phyloP scores from a whole-genome alignment of 23 tunicate species.

The Aplidium turbinatum region DNA sequence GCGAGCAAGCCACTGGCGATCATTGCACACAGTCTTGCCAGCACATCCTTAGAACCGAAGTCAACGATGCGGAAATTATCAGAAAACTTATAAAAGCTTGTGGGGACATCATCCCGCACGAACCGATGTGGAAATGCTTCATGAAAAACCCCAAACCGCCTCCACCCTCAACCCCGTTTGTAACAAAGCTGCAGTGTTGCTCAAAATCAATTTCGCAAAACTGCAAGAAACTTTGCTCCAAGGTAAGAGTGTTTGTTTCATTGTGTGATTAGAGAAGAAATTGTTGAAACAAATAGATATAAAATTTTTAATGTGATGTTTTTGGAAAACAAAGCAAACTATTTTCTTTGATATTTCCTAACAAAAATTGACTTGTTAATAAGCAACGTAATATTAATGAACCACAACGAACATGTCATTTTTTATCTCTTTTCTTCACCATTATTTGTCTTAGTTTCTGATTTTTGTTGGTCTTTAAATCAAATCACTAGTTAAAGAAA shows the following conservation, averaged over 20 bases:
- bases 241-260: too few relatives aligned
- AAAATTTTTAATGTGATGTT: background rate
- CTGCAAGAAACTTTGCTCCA: slow-evolving; percentile 59
- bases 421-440: too few relatives aligned
- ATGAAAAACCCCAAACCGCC: slow-evolving; percentile 4
- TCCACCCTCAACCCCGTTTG: slow-evolving; percentile 18
- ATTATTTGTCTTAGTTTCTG: too few relatives aligned
- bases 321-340: too few relatives aligned
- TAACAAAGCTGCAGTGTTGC: slow-evolving; percentile 63
- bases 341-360: too few relatives aligned
- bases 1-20: slow-evolving; percentile 39
- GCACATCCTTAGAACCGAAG: slow-evolving; percentile 34
- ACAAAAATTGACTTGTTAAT: too few relatives aligned
- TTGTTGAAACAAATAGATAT: too few relatives aligned
- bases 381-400: too few relatives aligned
- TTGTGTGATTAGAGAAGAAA: too few relatives aligned
- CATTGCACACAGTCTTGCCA: slow-evolving; percentile 49
- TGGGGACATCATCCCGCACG: slow-evolving; percentile 56
- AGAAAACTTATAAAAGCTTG: slow-evolving; percentile 39
- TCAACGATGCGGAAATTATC: slow-evolving; percentile 26
- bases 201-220: slow-evolving; percentile 39
- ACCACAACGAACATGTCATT: too few relatives aligned
- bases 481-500: too few relatives aligned
- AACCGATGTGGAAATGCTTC: slow-evolving; percentile 87
- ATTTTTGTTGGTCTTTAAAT: too few relatives aligned